Conservation (phyloP, 2,113 vertebrate genomes). For the Hemiprocne comata region DNA sequence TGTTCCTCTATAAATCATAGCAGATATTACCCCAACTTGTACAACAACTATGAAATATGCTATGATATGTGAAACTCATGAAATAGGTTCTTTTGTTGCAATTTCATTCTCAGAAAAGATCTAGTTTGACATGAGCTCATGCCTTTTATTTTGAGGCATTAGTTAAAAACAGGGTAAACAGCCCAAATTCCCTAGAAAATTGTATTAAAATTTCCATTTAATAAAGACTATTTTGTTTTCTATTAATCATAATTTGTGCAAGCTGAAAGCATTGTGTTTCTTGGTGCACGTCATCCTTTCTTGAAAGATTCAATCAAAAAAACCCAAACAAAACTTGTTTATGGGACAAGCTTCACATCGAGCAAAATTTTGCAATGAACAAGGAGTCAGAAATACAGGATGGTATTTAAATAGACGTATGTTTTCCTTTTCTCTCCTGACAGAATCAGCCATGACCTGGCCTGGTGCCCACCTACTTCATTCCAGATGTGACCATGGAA, state of each 20-base stretch:
- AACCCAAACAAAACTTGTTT: neutral
- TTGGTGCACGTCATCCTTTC: neutral
- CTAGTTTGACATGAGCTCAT: neutral
- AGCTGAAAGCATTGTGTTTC: neutral
- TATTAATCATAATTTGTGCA: neutral
- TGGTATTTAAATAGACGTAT: constrained; percentile 1
- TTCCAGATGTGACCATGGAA: constrained; percentile 87
- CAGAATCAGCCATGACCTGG: constrained; percentile 73
- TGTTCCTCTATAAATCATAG: constrained; percentile 54
- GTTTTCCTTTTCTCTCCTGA: constrained; percentile 55
- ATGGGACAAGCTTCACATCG: neutral
- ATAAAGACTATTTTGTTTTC: neutral
- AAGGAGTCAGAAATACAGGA: neutral
- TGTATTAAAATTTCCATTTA: neutral
- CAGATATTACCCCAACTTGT: constrained; percentile 52
- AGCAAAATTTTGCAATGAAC: neutral
- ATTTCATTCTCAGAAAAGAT: neutral
- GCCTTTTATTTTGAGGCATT: neutral
- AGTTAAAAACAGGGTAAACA: neutral
- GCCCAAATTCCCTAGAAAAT: neutral
- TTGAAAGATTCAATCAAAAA: neutral
- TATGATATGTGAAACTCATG: constrained; percentile 23
- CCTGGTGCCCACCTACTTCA: constrained; percentile 81
- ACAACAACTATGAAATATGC: constrained; percentile 48
- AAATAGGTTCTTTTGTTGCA: constrained; percentile 32